These are phyloP conservation scores for Echiichthys vipera DNA, from an alignment of 2,797 vertebrate species.

Conservation along the genomic window DNA sequence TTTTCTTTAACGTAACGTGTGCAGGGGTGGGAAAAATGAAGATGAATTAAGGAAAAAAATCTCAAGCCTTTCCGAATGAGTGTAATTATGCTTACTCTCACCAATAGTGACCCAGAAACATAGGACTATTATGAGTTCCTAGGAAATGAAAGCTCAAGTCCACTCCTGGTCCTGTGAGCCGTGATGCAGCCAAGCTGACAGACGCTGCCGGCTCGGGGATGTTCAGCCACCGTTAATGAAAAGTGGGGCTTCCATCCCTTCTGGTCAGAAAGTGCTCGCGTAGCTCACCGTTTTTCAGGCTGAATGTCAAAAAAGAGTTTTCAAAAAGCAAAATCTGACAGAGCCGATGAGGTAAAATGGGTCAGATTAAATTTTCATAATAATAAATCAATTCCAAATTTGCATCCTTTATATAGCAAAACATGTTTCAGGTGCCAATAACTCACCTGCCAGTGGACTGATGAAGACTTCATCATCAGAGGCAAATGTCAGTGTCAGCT, in stretches of 20 bases:
- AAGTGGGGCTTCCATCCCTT: slow-evolving; percentile 66
- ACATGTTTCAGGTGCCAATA: slow-evolving; percentile 7
- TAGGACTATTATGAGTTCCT: slow-evolving; percentile 27
- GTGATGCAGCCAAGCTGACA: slow-evolving; percentile 62
- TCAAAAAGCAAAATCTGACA: slow-evolving; percentile 30
- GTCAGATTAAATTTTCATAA: slow-evolving; percentile 4
- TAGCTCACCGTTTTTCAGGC: slow-evolving; percentile 50
- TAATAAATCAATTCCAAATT: slow-evolving; percentile 19
- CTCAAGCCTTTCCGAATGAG: no score
- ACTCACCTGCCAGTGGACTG: slow-evolving; percentile 8
- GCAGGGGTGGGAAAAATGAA: not conserved
- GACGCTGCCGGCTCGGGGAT: slow-evolving; percentile 56
- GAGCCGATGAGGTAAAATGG: slow-evolving; percentile 35
- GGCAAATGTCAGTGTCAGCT: slow-evolving; percentile 21
- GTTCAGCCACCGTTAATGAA: slow-evolving; percentile 74
- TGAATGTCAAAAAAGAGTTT: slow-evolving; percentile 62
- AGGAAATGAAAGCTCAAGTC: slow-evolving; percentile 39
- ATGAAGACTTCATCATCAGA: slow-evolving; percentile 28
- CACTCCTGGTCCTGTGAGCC: slow-evolving; percentile 55
- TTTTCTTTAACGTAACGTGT: not conserved
- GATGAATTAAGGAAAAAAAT: not conserved
- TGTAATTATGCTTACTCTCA: no score
- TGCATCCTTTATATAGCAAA: not conserved
- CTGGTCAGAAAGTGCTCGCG: slow-evolving; percentile 52
- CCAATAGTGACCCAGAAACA: slow-evolving; percentile 49